Evolutionary conservation across 2,888 invertebrate genomes (phyloP), one percentile per base, ranked within the genome.

Genomic region (Agriopis leucophaearia): DNA sequence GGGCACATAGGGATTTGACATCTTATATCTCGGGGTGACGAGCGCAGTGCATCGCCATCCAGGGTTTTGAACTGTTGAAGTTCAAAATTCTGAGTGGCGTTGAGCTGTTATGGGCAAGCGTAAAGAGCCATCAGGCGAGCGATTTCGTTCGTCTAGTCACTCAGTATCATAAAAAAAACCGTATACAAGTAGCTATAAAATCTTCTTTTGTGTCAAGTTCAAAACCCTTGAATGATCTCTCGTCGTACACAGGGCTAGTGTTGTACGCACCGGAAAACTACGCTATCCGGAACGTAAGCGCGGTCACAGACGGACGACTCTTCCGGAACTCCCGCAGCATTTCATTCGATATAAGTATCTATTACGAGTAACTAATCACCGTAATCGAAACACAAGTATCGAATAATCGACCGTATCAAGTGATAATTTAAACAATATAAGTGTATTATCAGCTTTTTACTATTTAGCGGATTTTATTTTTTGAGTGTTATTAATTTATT

Each of bases 261-360:
- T 76, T 79, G 75, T 79, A 68, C 66, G 74, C 74, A 74, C 78
- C 81, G 87, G 88, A 86, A 87, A 80, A 75, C 73, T 78, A 80
- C 74, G 78, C 80, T 73, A 80, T 76, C 79, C 84, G 84, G 81
- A 86, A 86, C 83, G 79, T 45, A 64, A 64, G 71, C 64, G 75
- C 81, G 78, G 86, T 86, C 81, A 83, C 87, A 84, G 81, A 67
- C 78, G 75, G 79, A n/a, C 79, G 79, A 72, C 62, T 79, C 82
- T 87, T 85, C 85, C 85, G 82, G 67, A 74, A 54, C 66, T 65
- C 74, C 64, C 69, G 67, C 74, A 74, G 75, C 69, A 72, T 77
- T 45, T 66, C 65, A 75, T 67, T 70, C 70, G 66, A 68, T 64
- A 73, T 70, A 70, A 62, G 66, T 54, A 69, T 73, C 70, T 70